phyloP scores from a whole-genome alignment of 2,888 invertebrate genomes.

The Plagodis dolabraria region DNA sequence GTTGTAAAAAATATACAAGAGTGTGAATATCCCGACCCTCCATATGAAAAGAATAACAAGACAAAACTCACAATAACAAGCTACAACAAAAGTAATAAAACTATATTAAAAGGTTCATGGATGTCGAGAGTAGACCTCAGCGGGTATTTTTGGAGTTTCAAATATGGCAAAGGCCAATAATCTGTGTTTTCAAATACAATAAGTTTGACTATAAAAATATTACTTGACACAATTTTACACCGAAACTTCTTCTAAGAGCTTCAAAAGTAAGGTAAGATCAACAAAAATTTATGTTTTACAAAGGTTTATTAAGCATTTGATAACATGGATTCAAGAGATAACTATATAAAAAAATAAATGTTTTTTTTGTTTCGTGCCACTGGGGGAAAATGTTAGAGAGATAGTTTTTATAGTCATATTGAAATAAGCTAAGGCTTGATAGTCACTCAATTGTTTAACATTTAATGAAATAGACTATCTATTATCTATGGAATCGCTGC shows the following conservation, averaged over 20 bases:
- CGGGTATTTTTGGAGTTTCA: constrained; percentile 41
- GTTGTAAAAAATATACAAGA: constrained; percentile 31
- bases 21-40: constrained; percentile 43
- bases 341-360: constrained; percentile 37
- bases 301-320: constrained; percentile 46
- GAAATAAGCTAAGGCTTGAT: constrained; percentile 29
- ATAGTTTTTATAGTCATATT: constrained; percentile 34
- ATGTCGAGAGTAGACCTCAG: constrained; percentile 41
- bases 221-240: constrained; percentile 45
- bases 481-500: too few species aligned
- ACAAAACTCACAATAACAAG: constrained; percentile 23
- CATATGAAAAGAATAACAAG: constrained; percentile 37
- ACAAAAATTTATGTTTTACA: constrained; percentile 43
- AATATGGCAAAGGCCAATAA: constrained; percentile 39
- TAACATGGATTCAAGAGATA: constrained; percentile 39
- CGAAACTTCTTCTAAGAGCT: constrained; percentile 36
- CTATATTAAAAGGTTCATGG: constrained; percentile 44
- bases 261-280: constrained; percentile 41
- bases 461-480: too few species aligned
- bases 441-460: too few species aligned
- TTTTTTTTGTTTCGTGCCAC: constrained; percentile 43
- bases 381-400: constrained; percentile 42
- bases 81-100: constrained; percentile 38
- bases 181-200: constrained; percentile 34
- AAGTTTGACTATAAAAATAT: constrained; percentile 40